Base-by-base conservation (phyloP, 64 coral and sea anemone genomes). In the Orbicella faveolata region DNA sequence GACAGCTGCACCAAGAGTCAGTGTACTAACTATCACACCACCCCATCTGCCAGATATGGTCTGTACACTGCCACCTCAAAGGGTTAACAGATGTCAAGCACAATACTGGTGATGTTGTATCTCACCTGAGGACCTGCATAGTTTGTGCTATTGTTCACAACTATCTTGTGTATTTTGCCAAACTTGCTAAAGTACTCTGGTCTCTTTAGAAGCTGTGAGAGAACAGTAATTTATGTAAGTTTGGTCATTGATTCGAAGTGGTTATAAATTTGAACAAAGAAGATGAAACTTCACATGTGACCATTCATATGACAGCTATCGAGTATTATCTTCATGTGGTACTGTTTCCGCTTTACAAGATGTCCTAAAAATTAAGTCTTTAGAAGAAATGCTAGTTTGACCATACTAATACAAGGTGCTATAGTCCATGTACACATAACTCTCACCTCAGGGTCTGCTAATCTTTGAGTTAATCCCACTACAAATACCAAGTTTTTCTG, bases 161-260 rank as follows among this genome's bases (percentile, higher is more conserved):
- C 96, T 77, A 99, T 99, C 90, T 99, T 99, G 88, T 91, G 96
- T 93, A 99, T 99, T 99, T 99, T 99, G 9, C 97, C 97, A 95
- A 99, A 99, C 90, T 99, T 99, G 73, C 97, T 94, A 95, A 99
- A 99, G 87, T 99, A 99, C 67, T 99, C 97, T 76, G 91, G 90
- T 90, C 91, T 93, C 79, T 90, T 95, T 14, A 99, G 74, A 72
- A 99, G 79, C 97, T 99, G 37, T 54, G 90, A 93, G 10, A 87
- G 78, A 76, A 36, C 51, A 51, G 16, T 74, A 30, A 30, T 30
- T 30, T 30, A 30, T 0, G 30, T 30, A 30, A 30, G 30, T 30
- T 30, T 0, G 30, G 30, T 30, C 30, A 30, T 30, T 0, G 0
- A 0, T 30, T 30, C 30, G 0, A 30, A 30, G 30, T 30, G 30